phyloP scores from a whole-genome alignment of 2,888 invertebrate species.

The Sarcophaga variegata region DNA sequence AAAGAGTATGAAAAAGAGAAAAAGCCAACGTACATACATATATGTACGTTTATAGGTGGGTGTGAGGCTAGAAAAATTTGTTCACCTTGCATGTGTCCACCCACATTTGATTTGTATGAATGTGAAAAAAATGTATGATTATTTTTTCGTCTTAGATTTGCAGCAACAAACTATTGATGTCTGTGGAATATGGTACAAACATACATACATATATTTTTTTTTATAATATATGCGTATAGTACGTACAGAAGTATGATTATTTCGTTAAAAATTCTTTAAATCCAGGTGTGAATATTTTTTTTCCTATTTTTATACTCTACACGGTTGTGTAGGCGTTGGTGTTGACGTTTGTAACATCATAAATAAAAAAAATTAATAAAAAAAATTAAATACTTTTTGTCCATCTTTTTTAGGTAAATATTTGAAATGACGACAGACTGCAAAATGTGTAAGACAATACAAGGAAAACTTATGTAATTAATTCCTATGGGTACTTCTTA shows the following conservation, averaged over 20 bases:
- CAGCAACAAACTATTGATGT: background rate
- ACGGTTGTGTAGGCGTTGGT: background rate
- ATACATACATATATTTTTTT: background rate
- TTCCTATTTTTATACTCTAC: background rate
- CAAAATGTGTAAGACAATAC: too few species aligned
- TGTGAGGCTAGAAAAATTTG: conserved; percentile 4
- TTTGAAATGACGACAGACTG: background rate
- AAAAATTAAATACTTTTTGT: too few species aligned
- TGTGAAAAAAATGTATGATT: background rate
- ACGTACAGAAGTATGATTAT: conserved; percentile 34
- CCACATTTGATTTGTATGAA: conserved; percentile 52
- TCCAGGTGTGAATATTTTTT: conserved; percentile 51
- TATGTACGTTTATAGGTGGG: background rate
- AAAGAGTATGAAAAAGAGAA: background rate
- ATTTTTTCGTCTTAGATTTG: background rate
- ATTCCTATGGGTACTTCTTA: accelerated
- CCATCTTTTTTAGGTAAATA: background rate
- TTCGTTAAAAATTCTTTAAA: conserved; percentile 47
- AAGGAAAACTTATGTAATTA: too few species aligned
- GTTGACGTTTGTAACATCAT: too few species aligned
- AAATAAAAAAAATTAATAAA: too few species aligned
- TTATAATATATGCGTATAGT: too few species aligned
- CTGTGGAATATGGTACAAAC: background rate
- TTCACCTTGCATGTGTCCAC: conserved; percentile 63
- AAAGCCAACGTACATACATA: background rate